Percentiles rank a stretch among this genome's conserved stretches.
Evolutionary conservation across 2,113 vertebrate genomes (phyloP).

Genomic region (Girardinichthys multiradiatus): DNA sequence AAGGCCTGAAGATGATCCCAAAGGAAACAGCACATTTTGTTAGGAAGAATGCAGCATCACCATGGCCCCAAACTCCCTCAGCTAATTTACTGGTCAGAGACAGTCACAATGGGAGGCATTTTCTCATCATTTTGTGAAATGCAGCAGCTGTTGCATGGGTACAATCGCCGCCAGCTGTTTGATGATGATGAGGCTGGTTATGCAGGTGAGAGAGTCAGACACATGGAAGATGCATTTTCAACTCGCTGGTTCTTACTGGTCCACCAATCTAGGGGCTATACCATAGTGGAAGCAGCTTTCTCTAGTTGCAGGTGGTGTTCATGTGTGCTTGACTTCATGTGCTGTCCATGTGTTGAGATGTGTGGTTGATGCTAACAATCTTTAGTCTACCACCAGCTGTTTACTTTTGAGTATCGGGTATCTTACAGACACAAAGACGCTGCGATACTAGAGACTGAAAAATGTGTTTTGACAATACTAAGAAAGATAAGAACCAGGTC

Average conservation of each 20-base stretch:
- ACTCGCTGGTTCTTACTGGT: slow-evolving; percentile 20
- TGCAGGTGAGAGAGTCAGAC: slow-evolving; percentile 44
- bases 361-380: not conserved
- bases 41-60: slow-evolving; percentile 8
- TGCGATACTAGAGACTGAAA: slow-evolving; percentile 59
- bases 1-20: slow-evolving; percentile 32
- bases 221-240: slow-evolving; percentile 22
- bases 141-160: slow-evolving; percentile 58
- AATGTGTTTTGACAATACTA: slow-evolving; percentile 74
- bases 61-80: slow-evolving; percentile 40
- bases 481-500: slow-evolving; percentile 68
- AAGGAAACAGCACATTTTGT: slow-evolving; percentile 21
- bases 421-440: slow-evolving; percentile 45
- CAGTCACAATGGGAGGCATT: slow-evolving; percentile 33
- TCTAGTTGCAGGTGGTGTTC: slow-evolving; percentile 22
- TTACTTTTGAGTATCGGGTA: slow-evolving; percentile 49
- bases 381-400: slow-evolving; percentile 24
- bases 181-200: slow-evolving; percentile 45
- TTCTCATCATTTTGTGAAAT: slow-evolving; percentile 51
- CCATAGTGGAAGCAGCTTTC: slow-evolving; percentile 20
- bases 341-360: slow-evolving; percentile 1
- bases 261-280: slow-evolving; percentile 22
- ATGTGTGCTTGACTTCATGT: not conserved
- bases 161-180: slow-evolving; percentile 58
- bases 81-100: slow-evolving; percentile 52